Evolutionary conservation across 2,113 vertebrate species (phyloP), one percentile per base, ranked within the genome.

Genomic region (Romanogobio albipinnatus): DNA sequence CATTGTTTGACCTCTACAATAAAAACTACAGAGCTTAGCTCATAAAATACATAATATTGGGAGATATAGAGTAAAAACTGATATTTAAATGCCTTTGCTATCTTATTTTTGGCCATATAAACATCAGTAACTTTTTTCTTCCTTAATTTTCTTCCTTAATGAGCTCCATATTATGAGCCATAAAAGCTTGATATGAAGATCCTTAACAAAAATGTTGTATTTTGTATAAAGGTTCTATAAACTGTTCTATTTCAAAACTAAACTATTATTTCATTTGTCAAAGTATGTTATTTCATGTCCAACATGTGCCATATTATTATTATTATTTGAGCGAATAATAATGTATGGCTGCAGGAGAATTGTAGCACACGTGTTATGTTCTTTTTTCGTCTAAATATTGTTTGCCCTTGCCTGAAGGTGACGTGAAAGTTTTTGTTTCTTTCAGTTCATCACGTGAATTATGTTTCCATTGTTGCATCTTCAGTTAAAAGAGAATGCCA

Each of bases 401-500:
- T 75, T 71, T 66, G 45, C 10, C 33, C 83, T 81, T 62, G 29
- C 53, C 82, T 71, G 81, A 81, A 56, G 45, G 26, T 81, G 73
- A 78, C 5, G 62, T 76, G 49, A 68, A 88, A 86, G 84, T 74
- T 88, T 77, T 73, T 39, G 70, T 71, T 71, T 45, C 13, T n/a
- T 53, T 76, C 19, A 56, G 53, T 71, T 22, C 82, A 74, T 53
- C 49, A 68, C 76, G 78, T 70, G 59, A 86, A 80, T 86, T 84
- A 36, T 74, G 71, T 83, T 85, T 80, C 70, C 68, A 81, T 76
- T 78, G 51, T 78, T 76, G 56, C 82, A 85, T 51, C 87, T 82
- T 82, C 33, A 82, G 66, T 82, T 84, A 19, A 86, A 88, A 83
- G 64, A 84, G 82, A 77, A 51, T 36, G 77, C 85, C 85, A 88